phyloP scores from a whole-genome alignment of 2,888 invertebrate genomes.

The Cremastinae sp. region DNA sequence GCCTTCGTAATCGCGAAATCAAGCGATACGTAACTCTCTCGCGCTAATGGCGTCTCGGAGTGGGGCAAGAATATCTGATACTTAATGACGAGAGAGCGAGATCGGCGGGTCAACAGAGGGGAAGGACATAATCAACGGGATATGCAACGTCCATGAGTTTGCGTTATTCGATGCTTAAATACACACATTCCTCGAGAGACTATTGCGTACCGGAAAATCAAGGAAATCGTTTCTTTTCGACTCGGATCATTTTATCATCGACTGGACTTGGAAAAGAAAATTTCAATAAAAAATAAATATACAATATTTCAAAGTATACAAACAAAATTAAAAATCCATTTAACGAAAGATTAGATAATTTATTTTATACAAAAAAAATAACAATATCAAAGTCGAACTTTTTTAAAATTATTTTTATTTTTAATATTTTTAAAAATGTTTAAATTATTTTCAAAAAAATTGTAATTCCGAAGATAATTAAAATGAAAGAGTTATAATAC shows the following conservation, averaged over 20 bases:
- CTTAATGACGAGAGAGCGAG: constrained; percentile 40
- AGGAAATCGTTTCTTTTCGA: background rate
- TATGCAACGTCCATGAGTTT: constrained; percentile 30
- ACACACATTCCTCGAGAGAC: background rate
- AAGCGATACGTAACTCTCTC: constrained; percentile 29
- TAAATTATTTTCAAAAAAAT: too few relatives aligned
- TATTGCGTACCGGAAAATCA: background rate
- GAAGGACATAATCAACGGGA: constrained; percentile 40
- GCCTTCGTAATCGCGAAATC: constrained; percentile 20
- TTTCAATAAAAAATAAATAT: too few relatives aligned
- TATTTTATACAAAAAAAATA: too few relatives aligned
- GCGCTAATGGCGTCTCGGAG: constrained; percentile 9
- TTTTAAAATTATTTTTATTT: too few relatives aligned
- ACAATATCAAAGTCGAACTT: too few relatives aligned
- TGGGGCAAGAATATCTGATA: constrained; percentile 16
- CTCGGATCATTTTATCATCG: background rate
- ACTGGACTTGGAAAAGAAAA: too few relatives aligned
- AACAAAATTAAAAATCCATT: too few relatives aligned
- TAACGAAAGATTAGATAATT: too few relatives aligned
- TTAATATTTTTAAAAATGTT: too few relatives aligned
- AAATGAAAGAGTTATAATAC: too few relatives aligned
- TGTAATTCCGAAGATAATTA: too few relatives aligned
- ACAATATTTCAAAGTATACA: too few relatives aligned
- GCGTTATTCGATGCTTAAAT: constrained; percentile 12
- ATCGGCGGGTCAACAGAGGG: constrained; percentile 16